Conservation (phyloP, 2,888 invertebrate species). For the Spisula subtruncata region DNA sequence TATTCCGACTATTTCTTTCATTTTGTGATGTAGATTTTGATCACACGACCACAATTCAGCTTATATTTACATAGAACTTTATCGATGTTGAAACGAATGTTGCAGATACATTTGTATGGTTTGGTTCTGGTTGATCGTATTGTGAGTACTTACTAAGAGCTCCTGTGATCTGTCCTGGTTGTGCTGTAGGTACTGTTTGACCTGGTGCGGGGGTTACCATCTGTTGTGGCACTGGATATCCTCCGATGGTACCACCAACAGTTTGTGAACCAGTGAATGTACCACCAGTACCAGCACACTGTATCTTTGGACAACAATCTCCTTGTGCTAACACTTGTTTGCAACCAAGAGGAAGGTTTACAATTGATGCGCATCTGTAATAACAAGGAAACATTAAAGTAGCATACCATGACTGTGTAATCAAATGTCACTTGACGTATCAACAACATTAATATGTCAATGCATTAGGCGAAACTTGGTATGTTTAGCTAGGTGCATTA, state of each 20-base stretch:
- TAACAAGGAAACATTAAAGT: background rate
- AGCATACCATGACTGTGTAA: no score
- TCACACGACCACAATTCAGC: no score
- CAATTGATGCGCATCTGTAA: slow-evolving; percentile 77
- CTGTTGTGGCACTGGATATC: slow-evolving; percentile 74
- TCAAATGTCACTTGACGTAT: no score
- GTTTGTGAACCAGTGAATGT: slow-evolving; percentile 79
- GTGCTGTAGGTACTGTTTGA: slow-evolving; percentile 59
- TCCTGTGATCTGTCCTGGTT: slow-evolving; percentile 59
- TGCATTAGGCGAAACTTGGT: no score
- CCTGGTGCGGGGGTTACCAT: slow-evolving; percentile 66
- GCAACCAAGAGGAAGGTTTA: slow-evolving; percentile 79
- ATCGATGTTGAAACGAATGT: no score
- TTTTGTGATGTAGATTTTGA: no score
- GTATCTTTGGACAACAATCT: slow-evolving; percentile 77
- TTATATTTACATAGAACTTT: no score
- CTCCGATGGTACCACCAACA: slow-evolving; percentile 78
- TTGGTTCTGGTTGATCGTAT: no score
- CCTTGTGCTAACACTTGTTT: slow-evolving; percentile 68
- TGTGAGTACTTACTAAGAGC: slow-evolving; percentile 49
- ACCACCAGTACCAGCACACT: slow-evolving; percentile 73
- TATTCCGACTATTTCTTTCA: no score
- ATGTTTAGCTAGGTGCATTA: no score
- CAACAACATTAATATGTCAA: no score
- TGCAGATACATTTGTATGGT: no score